phyloP scores from a whole-genome alignment of 2,113 vertebrate species.

The Sitta europaea region DNA sequence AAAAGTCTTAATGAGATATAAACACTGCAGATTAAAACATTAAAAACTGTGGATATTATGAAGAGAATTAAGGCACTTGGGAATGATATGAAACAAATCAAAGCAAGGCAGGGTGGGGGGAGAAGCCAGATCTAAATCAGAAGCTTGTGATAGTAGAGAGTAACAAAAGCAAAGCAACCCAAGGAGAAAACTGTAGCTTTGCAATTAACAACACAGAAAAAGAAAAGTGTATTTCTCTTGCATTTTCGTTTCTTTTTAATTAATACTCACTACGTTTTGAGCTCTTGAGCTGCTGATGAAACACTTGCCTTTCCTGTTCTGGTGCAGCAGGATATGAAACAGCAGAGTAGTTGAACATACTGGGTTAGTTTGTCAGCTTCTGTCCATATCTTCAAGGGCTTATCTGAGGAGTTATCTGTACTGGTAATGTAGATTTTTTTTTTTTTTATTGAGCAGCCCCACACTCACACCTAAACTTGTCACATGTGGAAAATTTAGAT shows the following conservation, averaged over 20 bases:
- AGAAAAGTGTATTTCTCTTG: background rate
- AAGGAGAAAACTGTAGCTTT: background rate
- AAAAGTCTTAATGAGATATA: background rate
- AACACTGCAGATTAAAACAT: background rate
- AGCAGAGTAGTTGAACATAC: background rate
- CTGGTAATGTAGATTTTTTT: background rate
- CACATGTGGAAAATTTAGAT: background rate
- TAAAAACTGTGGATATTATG: background rate
- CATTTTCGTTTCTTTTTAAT: rapidly evolving
- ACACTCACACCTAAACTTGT: background rate
- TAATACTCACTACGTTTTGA: background rate
- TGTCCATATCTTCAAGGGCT: background rate
- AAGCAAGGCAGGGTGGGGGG: rapidly evolving
- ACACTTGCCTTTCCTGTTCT: background rate
- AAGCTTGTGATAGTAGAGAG: background rate
- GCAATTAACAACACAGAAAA: background rate
- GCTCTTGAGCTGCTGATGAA: background rate
- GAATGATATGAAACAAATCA: background rate
- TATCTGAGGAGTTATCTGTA: background rate
- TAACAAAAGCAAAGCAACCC: background rate
- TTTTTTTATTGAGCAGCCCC: background rate
- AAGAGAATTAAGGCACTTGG: background rate
- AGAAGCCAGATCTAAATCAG: background rate
- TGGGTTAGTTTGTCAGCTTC: background rate
- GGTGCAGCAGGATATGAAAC: background rate